These are phyloP conservation scores for Phortica okadai DNA, from an alignment of 2,888 invertebrate genomes.

Conservation along the genomic window DNA sequence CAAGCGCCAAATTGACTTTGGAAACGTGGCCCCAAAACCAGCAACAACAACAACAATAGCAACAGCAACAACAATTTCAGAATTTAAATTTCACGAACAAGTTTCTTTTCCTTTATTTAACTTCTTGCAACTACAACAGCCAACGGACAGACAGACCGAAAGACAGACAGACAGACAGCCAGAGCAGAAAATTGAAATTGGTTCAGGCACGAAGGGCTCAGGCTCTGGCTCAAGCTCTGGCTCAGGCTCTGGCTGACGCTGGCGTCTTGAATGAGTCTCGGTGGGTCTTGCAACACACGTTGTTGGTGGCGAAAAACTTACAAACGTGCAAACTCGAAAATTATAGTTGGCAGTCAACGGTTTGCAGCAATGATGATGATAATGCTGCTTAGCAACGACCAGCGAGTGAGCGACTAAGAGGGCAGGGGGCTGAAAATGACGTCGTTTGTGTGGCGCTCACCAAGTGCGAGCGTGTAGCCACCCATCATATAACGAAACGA, in stretches of 20 bases:
- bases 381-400: neutral
- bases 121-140: neutral
- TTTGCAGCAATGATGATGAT: neutral
- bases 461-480: slow-evolving; percentile 31
- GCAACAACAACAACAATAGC: neutral
- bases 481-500: slow-evolving; percentile 4
- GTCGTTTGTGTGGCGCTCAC: slow-evolving; percentile 15
- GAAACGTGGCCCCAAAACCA: slow-evolving; percentile 18
- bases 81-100: slow-evolving; percentile 69
- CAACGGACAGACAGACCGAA: neutral
- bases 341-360: slow-evolving; percentile 54
- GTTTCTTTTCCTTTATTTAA: neutral
- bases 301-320: slow-evolving; percentile 59
- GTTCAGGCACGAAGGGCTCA: slow-evolving; percentile 26
- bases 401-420: neutral
- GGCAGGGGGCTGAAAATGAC: neutral
- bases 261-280: slow-evolving; percentile 44
- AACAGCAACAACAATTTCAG: slow-evolving; percentile 33
- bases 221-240: neutral
- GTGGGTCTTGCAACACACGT: slow-evolving; percentile 51
- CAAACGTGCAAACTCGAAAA: slow-evolving; percentile 72
- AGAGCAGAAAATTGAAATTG: slow-evolving; percentile 45
- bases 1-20: slow-evolving; percentile 65
- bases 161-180: slow-evolving; percentile 32
- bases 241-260: neutral